Evolutionary conservation across 2,888 invertebrate genomes (phyloP).

Genomic region (Melangyna quadrimaculata): DNA sequence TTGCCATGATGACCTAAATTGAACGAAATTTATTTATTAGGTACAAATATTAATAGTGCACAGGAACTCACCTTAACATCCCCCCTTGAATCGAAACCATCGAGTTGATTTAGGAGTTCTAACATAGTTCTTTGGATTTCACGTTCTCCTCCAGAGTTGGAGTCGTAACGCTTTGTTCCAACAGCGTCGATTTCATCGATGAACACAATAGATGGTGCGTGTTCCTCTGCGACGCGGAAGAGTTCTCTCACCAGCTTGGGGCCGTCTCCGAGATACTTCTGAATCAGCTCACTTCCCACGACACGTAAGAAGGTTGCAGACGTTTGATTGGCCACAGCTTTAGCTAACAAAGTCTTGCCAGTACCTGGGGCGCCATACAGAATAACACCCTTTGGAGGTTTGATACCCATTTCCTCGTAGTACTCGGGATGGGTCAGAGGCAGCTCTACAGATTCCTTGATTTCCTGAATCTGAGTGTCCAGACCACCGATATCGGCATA

Average conservation of each 20-base stretch:
- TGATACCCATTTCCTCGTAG: conserved; percentile 99
- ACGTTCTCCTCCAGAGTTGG: conserved; percentile 99
- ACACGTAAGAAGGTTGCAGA: conserved; percentile 99
- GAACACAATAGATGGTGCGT: conserved; percentile 99
- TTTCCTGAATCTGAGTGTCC: conserved; percentile 98
- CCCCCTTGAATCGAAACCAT: conserved; percentile 98
- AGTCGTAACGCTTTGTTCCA: conserved; percentile 99
- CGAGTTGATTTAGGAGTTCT: conserved; percentile 98
- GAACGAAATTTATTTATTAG: neutral
- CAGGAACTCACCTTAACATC: conserved; percentile 91
- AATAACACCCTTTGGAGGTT: conserved; percentile 99
- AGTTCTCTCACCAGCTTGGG: conserved; percentile 98
- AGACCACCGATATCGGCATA: conserved; percentile 99
- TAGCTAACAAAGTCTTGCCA: conserved; percentile 98
- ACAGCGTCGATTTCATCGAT: conserved; percentile 99
- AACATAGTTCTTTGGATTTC: conserved; percentile 99
- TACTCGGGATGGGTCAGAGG: conserved; percentile 99
- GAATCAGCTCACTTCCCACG: conserved; percentile 99
- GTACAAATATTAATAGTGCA: neutral
- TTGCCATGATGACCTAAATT: conserved; percentile 95
- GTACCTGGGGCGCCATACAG: conserved; percentile 99
- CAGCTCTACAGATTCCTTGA: conserved; percentile 98
- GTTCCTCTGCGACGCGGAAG: conserved; percentile 99
- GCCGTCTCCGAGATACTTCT: conserved; percentile 99
- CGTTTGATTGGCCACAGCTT: conserved; percentile 99